These are phyloP conservation scores for Galeruca laticollis DNA, from an alignment of 2,888 invertebrate species.

Conservation along the genomic window DNA sequence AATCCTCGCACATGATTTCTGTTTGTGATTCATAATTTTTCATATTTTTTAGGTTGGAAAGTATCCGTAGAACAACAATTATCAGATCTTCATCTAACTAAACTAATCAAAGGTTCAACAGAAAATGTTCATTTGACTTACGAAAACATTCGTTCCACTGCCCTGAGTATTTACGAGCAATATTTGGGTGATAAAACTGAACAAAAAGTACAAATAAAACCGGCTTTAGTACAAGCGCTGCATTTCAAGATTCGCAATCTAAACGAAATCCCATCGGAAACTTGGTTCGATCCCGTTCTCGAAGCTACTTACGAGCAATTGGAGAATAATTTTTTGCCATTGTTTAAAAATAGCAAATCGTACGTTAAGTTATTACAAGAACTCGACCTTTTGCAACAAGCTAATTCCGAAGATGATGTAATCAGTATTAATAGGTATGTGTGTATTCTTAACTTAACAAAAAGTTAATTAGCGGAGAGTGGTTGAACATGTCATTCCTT, in stretches of 20 bases:
- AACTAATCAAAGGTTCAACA: slow-evolving; percentile 62
- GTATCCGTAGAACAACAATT: slow-evolving; percentile 80
- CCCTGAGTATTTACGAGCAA: slow-evolving; percentile 80
- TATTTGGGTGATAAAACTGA: slow-evolving; percentile 81
- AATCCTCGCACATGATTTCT: too few species aligned
- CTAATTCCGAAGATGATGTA: slow-evolving; percentile 70
- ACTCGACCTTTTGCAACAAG: slow-evolving; percentile 75
- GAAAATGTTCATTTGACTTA: slow-evolving; percentile 64
- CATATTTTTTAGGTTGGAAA: slow-evolving; percentile 71
- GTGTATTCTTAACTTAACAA: neutral
- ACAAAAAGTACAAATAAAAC: slow-evolving; percentile 74
- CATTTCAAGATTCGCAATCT: slow-evolving; percentile 71
- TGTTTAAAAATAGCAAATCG: slow-evolving; percentile 75
- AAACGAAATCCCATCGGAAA: slow-evolving; percentile 74
- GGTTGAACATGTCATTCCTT: neutral
- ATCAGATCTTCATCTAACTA: slow-evolving; percentile 69
- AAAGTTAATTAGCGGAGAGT: neutral
- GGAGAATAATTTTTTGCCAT: slow-evolving; percentile 72
- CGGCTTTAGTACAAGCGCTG: slow-evolving; percentile 72
- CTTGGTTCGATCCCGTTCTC: slow-evolving; percentile 89
- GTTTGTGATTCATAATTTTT: neutral
- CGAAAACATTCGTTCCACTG: slow-evolving; percentile 73
- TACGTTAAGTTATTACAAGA: slow-evolving; percentile 81
- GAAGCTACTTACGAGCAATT: slow-evolving; percentile 75
- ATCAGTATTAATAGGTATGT: slow-evolving; percentile 62